Percentiles rank a stretch among this genome's conserved stretches.
Evolutionary conservation across 2,113 vertebrate species (phyloP).

Genomic region (Anguilla rostrata): DNA sequence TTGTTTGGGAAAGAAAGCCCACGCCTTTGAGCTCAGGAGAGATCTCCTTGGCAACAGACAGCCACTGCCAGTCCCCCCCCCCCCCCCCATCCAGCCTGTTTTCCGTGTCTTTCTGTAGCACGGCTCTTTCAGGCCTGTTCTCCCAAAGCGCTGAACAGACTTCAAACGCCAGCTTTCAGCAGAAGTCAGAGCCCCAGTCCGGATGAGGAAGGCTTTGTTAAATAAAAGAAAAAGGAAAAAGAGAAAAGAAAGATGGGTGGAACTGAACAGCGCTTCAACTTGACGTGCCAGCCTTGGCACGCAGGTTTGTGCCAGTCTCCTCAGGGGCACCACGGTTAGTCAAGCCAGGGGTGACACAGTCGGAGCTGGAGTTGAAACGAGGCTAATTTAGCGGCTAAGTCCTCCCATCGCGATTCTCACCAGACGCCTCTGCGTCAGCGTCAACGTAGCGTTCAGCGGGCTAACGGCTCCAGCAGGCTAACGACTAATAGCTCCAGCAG

Average conservation of each 20-base stretch:
- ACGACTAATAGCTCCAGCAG: no score
- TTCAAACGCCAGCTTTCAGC: neutral
- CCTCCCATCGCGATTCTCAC: neutral
- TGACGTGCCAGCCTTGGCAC: neutral
- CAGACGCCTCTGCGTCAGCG: neutral
- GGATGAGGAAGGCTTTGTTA: neutral
- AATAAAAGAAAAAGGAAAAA: neutral
- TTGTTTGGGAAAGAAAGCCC: conserved; percentile 52
- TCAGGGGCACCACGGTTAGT: neutral
- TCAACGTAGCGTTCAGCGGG: neutral
- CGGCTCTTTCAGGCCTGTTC: conserved; percentile 30
- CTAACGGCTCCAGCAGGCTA: neutral
- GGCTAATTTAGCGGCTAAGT: neutral
- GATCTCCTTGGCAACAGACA: conserved; percentile 63
- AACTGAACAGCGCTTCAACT: neutral
- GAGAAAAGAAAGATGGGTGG: neutral
- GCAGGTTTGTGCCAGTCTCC: neutral
- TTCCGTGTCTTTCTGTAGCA: conserved; percentile 37
- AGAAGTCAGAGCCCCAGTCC: neutral
- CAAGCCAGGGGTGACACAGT: neutral
- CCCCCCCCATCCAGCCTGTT: conserved; percentile 41
- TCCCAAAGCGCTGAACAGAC: neutral
- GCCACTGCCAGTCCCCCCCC: conserved; percentile 48
- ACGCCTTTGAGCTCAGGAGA: conserved; percentile 63
- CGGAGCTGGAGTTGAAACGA: neutral